A percentile compares a stretch with the other conserved stretches of the same genome.
Evolutionary conservation across 2,888 invertebrate species (phyloP).

Genomic region (Cataglyphis livida): DNA sequence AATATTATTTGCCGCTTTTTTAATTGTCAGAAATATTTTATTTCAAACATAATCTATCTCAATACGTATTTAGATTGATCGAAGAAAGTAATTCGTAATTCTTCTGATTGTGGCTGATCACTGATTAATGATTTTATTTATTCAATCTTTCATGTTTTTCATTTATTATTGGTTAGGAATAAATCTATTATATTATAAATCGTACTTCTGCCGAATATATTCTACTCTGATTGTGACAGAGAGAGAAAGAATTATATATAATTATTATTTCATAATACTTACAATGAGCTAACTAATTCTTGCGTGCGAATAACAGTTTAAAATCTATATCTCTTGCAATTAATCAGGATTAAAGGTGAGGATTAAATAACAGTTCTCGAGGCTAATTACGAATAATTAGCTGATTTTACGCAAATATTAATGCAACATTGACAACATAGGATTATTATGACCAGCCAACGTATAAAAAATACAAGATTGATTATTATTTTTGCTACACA

Average conservation of each 20-base stretch:
- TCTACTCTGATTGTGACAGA: background rate
- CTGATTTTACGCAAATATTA: conserved; percentile 16
- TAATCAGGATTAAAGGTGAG: background rate
- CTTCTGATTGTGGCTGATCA: background rate
- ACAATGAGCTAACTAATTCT: background rate
- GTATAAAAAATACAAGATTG: background rate
- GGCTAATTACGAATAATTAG: conserved; percentile 3
- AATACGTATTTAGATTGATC: background rate
- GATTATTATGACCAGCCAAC: too few species aligned
- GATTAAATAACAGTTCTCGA: conserved; percentile 19
- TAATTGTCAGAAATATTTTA: background rate
- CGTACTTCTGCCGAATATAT: background rate
- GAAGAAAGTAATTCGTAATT: background rate
- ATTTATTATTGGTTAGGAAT: background rate
- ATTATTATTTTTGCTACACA: background rate
- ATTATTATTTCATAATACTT: conserved; percentile 2
- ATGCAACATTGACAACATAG: background rate
- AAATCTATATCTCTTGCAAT: conserved; percentile 22
- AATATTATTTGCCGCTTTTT: background rate
- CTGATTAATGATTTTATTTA: background rate
- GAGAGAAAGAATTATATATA: background rate
- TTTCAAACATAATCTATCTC: background rate
- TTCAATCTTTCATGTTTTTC: background rate
- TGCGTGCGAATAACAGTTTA: conserved; percentile 13
- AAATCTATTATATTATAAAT: background rate